Evolutionary conservation across 2,113 vertebrate genomes (phyloP).

Genomic region (Struthio camelus): DNA sequence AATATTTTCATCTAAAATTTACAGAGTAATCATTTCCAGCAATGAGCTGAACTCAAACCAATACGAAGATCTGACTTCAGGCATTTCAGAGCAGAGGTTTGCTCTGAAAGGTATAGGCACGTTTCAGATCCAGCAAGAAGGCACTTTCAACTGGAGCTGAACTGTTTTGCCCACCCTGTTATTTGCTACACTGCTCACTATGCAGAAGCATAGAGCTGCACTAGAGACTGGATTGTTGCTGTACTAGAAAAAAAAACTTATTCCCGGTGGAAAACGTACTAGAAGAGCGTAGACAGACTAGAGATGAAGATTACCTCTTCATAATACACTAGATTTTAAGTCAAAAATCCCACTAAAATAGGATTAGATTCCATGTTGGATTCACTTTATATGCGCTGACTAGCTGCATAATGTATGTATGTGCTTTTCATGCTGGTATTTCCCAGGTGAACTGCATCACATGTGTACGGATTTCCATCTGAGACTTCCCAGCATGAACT

Average conservation of each 20-base stretch:
- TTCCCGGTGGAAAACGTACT: background rate
- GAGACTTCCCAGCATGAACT: background rate
- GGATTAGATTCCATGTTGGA: background rate
- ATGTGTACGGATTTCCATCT: background rate
- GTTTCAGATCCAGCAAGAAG: background rate
- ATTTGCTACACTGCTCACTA: background rate
- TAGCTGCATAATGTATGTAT: background rate
- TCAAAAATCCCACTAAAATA: background rate
- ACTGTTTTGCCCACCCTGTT: background rate
- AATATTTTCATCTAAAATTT: background rate
- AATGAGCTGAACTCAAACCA: background rate
- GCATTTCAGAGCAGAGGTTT: background rate
- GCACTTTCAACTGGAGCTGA: background rate
- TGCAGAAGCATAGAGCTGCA: background rate
- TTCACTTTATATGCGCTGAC: background rate
- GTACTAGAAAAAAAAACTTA: background rate
- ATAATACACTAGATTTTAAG: background rate
- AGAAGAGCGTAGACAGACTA: background rate
- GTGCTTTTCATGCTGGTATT: background rate
- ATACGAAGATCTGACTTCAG: background rate
- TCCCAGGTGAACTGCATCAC: background rate
- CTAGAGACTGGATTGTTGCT: background rate
- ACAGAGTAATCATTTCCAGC: background rate
- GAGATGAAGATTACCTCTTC: background rate
- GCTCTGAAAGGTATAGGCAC: background rate